Conservation (phyloP, 1,140 invertebrate genomes). For the Drosophila ananassae region DNA sequence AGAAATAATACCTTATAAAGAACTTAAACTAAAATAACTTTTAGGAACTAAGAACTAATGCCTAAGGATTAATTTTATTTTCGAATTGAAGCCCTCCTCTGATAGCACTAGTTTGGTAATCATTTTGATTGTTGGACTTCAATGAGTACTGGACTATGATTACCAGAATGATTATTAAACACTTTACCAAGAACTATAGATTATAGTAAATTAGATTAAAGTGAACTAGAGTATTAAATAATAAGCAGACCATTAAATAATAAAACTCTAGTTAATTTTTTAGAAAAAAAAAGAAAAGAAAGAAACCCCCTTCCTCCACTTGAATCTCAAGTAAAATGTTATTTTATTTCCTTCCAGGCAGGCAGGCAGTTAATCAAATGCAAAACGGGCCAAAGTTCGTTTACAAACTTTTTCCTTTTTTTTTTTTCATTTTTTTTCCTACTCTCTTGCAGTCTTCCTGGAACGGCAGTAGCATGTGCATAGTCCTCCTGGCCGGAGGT, state of each 20-base stretch:
- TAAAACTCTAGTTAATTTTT: too few relatives aligned
- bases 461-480: constrained; percentile 22
- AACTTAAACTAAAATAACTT: too few relatives aligned
- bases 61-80: neutral
- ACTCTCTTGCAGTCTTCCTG: neutral
- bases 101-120: constrained; percentile 1
- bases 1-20: too few relatives aligned
- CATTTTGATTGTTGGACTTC: constrained; percentile 3
- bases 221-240: too few relatives aligned
- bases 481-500: constrained; percentile 2
- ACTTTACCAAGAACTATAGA: too few relatives aligned
- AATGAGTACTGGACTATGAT: too few relatives aligned
- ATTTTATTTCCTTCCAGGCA: neutral
- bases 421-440: neutral
- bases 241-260: too few relatives aligned
- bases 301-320: neutral
- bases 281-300: too few relatives aligned
- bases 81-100: constrained; percentile 1
- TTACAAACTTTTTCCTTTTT: constrained; percentile 7
- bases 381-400: constrained; percentile 30
- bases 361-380: constrained; percentile 35
- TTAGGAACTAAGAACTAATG: too few relatives aligned
- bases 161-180: too few relatives aligned
- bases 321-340: constrained; percentile 10
- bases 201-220: too few relatives aligned